phyloP scores from a whole-genome alignment of 2,888 invertebrate genomes.

The Carpatolechia fugitivella region DNA sequence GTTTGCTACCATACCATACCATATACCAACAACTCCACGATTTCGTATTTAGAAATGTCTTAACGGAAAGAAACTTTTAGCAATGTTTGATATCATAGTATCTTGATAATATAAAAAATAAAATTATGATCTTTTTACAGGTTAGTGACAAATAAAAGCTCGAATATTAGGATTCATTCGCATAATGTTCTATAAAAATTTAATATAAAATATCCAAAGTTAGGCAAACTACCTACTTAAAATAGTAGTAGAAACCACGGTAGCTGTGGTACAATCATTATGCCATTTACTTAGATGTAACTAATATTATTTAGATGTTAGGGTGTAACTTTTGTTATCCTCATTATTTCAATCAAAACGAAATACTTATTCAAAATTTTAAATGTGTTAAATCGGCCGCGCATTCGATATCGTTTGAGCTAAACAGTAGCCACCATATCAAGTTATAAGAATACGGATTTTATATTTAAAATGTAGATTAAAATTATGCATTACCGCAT shows the following conservation, averaged over 20 bases:
- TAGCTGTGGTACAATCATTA: constrained; percentile 34
- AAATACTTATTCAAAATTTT: not conserved
- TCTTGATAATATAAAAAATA: not conserved
- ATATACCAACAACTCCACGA: too few relatives aligned
- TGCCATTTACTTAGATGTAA: constrained; percentile 35
- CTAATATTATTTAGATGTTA: not conserved
- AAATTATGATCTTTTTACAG: constrained; percentile 17
- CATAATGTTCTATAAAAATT: constrained; percentile 12
- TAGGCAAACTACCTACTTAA: constrained; percentile 31
- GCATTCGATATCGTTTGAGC: constrained; percentile 12
- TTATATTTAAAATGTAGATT: not conserved
- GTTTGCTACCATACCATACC: too few relatives aligned
- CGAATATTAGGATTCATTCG: constrained; percentile 25
- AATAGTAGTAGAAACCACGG: constrained; percentile 17
- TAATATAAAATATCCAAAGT: constrained; percentile 2
- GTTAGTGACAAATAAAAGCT: constrained; percentile 19
- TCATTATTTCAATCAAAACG: constrained; percentile 12
- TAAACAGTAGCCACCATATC: not conserved
- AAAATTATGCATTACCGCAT: not conserved
- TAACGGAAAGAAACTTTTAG: too few relatives aligned
- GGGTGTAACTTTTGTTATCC: constrained; percentile 20
- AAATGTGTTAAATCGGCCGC: constrained; percentile 20
- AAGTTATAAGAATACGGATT: constrained; percentile 7
- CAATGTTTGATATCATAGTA: too few relatives aligned
- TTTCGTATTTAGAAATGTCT: too few relatives aligned